Percentiles rank a stretch among this genome's conserved stretches.
phyloP scores from a whole-genome alignment of 92 coral and sea anemone genomes.

The Siderastrea radians region DNA sequence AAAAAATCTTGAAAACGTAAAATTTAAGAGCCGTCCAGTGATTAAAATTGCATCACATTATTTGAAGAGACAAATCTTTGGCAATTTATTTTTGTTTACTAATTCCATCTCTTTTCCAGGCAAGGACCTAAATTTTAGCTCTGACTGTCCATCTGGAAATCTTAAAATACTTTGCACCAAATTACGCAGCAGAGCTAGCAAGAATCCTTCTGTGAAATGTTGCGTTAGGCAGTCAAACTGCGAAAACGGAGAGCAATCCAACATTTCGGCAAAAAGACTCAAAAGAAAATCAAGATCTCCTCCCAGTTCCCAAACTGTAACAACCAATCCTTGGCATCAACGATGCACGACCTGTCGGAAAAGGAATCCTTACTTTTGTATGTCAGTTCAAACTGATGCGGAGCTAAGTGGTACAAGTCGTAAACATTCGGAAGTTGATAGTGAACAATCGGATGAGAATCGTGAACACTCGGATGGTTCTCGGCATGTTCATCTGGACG shows the following conservation, averaged over 20 bases:
- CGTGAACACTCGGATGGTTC: slow-evolving; percentile 20
- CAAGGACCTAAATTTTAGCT: slow-evolving; percentile 82
- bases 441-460: background rate
- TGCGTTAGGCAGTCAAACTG: slow-evolving; percentile 8
- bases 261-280: slow-evolving; percentile 35
- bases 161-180: slow-evolving; percentile 87
- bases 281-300: slow-evolving; percentile 59
- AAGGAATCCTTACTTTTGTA: slow-evolving; percentile 25
- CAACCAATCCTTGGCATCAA: slow-evolving; percentile 31
- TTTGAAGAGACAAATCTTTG: background rate
- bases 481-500: slow-evolving; percentile 81
- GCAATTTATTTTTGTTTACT: background rate
- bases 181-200: slow-evolving; percentile 77
- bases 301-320: slow-evolving; percentile 5
- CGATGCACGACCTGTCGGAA: slow-evolving; percentile 36
- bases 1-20: no score
- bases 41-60: no score
- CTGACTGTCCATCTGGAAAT: slow-evolving; percentile 78
- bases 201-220: slow-evolving; percentile 64
- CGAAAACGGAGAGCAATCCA: background rate
- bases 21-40: no score
- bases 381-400: slow-evolving; percentile 3
- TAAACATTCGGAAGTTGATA: background rate
- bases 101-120: slow-evolving; percentile 63
- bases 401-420: background rate